Conservation (phyloP, 2,888 invertebrate species). For the Rhagium mordax region DNA sequence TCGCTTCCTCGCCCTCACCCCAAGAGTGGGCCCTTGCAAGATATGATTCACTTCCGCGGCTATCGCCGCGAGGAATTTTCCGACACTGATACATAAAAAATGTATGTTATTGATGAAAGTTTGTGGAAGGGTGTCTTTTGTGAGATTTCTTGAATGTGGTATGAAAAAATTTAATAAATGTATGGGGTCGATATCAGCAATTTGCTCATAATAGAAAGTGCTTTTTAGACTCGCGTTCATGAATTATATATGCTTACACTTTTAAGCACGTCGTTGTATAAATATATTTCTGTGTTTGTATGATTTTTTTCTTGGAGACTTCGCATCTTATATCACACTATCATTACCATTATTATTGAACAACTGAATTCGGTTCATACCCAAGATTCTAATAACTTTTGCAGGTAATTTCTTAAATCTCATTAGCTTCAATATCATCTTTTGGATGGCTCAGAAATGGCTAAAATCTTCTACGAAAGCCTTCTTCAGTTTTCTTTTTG, state of each 20-base stretch:
- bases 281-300: not conserved
- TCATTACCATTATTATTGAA: no score
- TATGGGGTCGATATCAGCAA: not conserved
- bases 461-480: no score
- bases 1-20: constrained; percentile 18
- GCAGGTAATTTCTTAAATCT: no score
- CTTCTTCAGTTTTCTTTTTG: no score
- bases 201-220: not conserved
- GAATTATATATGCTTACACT: no score
- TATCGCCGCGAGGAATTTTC: constrained; percentile 28
- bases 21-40: constrained; percentile 8
- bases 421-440: no score
- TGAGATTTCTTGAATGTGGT: not conserved
- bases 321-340: no score
- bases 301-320: no score
- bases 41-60: constrained; percentile 30
- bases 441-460: no score
- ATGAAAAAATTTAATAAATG: not conserved
- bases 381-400: no score
- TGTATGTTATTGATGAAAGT: constrained; percentile 27
- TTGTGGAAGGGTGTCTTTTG: not conserved
- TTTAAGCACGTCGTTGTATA: not conserved
- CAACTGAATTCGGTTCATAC: no score
- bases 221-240: not conserved
- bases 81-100: constrained; percentile 20